phyloP scores from a whole-genome alignment of 2,113 vertebrate species.

The Cyphomyrus discorhynchus region DNA sequence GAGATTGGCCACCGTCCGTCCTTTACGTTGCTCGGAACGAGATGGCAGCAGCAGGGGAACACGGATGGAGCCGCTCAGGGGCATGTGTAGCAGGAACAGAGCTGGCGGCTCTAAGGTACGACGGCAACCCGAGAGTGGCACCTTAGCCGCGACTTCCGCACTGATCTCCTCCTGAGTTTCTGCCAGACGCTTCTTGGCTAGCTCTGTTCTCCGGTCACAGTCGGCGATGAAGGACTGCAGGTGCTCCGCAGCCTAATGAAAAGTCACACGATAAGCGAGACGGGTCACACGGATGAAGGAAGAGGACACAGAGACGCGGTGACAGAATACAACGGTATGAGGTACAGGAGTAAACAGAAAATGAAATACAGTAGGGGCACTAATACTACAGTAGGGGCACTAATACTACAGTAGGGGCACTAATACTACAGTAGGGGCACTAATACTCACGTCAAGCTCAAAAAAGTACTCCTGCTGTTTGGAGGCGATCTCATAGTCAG shows the following conservation, averaged over 20 bases:
- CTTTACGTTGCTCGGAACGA: background rate
- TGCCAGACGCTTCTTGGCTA: slow-evolving; percentile 93
- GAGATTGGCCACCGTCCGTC: background rate
- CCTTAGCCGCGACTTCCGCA: slow-evolving; percentile 96
- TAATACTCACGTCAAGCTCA: slow-evolving; percentile 87
- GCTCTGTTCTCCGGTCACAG: slow-evolving; percentile 91
- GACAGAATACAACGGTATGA: background rate
- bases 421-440: slow-evolving; percentile 3
- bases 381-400: no score
- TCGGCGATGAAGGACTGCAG: slow-evolving; percentile 97
- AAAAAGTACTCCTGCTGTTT: slow-evolving; percentile 98
- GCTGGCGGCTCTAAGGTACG: no score
- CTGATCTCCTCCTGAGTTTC: slow-evolving; percentile 99
- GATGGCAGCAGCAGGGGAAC: background rate
- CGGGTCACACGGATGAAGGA: background rate
- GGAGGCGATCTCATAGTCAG: slow-evolving; percentile 96
- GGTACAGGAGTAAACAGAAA: background rate
- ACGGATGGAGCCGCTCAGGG: background rate
- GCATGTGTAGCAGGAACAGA: background rate
- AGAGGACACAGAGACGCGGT: background rate
- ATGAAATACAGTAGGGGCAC: background rate
- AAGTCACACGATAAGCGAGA: background rate
- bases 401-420: no score
- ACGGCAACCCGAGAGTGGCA: slow-evolving; percentile 36
- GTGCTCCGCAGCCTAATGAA: slow-evolving; percentile 86